A percentile compares a stretch with the other conserved stretches of the same genome.
These are phyloP conservation scores for Aphaenogaster rudis DNA, from an alignment of 1,140 invertebrate species.

Conservation along the genomic window DNA sequence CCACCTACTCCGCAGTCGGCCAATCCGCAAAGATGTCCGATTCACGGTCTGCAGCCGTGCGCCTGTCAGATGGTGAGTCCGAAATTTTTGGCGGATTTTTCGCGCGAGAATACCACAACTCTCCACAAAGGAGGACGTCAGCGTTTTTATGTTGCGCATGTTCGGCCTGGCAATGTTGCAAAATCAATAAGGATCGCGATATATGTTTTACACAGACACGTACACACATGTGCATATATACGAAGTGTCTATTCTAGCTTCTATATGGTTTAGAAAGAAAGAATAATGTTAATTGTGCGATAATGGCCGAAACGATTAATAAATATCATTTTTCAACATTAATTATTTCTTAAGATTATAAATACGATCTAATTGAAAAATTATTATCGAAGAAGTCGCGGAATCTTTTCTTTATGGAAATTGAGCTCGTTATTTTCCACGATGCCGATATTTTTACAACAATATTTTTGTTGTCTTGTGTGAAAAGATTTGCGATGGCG, in stretches of 20 bases:
- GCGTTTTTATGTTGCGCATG: conserved; percentile 58
- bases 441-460: conserved; percentile 38
- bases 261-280: neutral
- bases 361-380: neutral
- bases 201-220: conserved; percentile 31
- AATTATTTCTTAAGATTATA: conserved; percentile 3
- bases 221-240: neutral
- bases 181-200: conserved; percentile 60
- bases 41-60: conserved; percentile 90
- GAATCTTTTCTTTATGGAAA: conserved; percentile 11
- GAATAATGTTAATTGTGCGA: neutral
- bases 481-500: conserved; percentile 49
- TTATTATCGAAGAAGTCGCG: neutral
- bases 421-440: conserved; percentile 48
- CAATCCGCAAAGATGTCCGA: conserved; percentile 87
- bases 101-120: conserved; percentile 17
- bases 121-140: conserved; percentile 52
- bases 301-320: neutral
- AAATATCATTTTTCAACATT: neutral
- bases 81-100: conserved; percentile 54
- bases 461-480: conserved; percentile 55
- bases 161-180: conserved; percentile 62
- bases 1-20: conserved; percentile 83
- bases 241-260: neutral
- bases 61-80: conserved; percentile 86